phyloP scores from a whole-genome alignment of 2,797 vertebrate species.

The Trachurus trachurus region DNA sequence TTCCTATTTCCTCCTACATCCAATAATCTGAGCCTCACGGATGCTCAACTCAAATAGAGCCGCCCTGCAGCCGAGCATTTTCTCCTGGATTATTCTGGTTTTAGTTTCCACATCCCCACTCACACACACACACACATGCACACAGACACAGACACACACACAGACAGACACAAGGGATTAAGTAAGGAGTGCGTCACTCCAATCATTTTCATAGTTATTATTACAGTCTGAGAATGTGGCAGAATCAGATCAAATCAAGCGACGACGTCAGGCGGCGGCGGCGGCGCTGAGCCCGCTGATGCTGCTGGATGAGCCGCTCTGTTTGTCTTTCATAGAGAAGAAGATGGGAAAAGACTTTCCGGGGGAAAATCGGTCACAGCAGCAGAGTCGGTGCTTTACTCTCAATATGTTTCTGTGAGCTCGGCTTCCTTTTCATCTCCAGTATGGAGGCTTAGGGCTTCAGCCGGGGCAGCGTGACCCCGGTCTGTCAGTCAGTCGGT shows the following conservation, averaged over 20 bases:
- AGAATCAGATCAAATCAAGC: slow-evolving; percentile 56
- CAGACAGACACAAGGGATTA: slow-evolving; percentile 61
- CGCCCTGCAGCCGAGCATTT: slow-evolving; percentile 46
- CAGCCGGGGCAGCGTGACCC: slow-evolving; percentile 30
- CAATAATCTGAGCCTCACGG: slow-evolving; percentile 28
- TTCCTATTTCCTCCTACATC: slow-evolving; percentile 21
- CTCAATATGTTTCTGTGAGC: background rate
- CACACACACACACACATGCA: background rate
- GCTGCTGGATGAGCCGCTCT: slow-evolving; percentile 40
- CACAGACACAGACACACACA: slow-evolving; percentile 17
- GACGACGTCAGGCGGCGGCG: slow-evolving; percentile 20
- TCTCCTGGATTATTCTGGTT: slow-evolving; percentile 55
- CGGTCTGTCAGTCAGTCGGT: background rate
- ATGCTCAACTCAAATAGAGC: slow-evolving; percentile 44
- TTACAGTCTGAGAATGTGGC: slow-evolving; percentile 52
- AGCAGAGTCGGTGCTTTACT: background rate
- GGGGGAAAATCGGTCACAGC: slow-evolving; percentile 37
- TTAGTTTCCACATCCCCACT: slow-evolving; percentile 7
- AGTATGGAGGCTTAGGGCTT: slow-evolving; percentile 35
- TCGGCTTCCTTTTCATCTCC: slow-evolving; percentile 50
- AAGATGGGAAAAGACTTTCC: slow-evolving; percentile 47
- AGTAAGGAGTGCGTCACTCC: slow-evolving; percentile 56
- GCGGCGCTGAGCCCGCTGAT: slow-evolving; percentile 35
- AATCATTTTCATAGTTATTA: slow-evolving; percentile 61
- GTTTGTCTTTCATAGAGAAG: slow-evolving; percentile 52